A percentile compares a stretch with the other conserved stretches of the same genome.
Evolutionary conservation across 2,113 vertebrate species (phyloP).

Genomic region (Ifrita kowaldi): DNA sequence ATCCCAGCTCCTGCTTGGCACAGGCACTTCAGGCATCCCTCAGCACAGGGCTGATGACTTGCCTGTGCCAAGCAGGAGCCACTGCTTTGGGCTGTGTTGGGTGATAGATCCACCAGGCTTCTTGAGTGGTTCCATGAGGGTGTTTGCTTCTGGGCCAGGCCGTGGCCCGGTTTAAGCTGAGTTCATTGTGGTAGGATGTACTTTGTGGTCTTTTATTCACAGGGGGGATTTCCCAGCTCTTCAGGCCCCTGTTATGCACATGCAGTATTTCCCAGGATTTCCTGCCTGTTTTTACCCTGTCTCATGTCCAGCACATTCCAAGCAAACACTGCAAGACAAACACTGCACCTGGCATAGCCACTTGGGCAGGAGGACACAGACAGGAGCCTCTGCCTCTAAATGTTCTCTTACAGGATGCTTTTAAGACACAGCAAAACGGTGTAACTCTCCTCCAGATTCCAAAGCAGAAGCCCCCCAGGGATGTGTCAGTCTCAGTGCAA

Average conservation of each 20-base stretch:
- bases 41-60: background rate
- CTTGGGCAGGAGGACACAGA: background rate
- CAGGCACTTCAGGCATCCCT: background rate
- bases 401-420: background rate
- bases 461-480: background rate
- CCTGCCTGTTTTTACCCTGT: background rate
- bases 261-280: fast-evolving
- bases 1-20: background rate
- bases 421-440: background rate
- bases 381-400: background rate
- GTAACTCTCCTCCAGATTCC: background rate
- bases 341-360: background rate
- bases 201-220: background rate
- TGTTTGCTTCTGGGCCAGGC: background rate
- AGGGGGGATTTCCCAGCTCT: background rate
- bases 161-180: background rate
- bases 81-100: background rate
- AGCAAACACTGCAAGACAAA: background rate
- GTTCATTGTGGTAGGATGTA: background rate
- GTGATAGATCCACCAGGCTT: fast-evolving
- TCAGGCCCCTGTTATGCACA: background rate
- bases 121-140: fast-evolving
- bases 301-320: background rate
- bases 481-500: background rate
- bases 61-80: background rate